Evolutionary conservation across 2,888 invertebrate species (phyloP).

Genomic region (Punctoribates punctum): DNA sequence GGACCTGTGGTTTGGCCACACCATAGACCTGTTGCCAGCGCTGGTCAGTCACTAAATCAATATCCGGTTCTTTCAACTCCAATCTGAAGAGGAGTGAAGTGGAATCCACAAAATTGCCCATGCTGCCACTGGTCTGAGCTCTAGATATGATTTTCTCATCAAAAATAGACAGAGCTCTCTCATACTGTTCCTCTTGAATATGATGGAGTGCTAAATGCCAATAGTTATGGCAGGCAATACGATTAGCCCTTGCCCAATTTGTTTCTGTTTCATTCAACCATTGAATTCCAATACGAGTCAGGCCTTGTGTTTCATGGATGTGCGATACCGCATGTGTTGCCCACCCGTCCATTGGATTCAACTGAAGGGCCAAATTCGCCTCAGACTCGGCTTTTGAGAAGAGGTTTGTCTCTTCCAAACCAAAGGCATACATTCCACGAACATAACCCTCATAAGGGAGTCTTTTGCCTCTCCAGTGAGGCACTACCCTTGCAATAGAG

Average conservation of each 20-base stretch:
- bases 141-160: conserved; percentile 52
- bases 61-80: conserved; percentile 54
- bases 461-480: conserved; percentile 52
- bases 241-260: conserved; percentile 56
- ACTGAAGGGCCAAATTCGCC: conserved; percentile 52
- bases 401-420: conserved; percentile 44
- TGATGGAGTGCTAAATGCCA: conserved; percentile 59
- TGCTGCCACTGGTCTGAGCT: conserved; percentile 50
- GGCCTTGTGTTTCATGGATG: conserved; percentile 56
- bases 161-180: conserved; percentile 55
- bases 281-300: conserved; percentile 53
- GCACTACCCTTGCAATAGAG: conserved; percentile 55
- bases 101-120: conserved; percentile 57
- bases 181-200: conserved; percentile 56
- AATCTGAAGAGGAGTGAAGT: conserved; percentile 56
- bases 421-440: conserved; percentile 47
- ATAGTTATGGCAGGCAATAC: conserved; percentile 57
- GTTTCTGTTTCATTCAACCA: conserved; percentile 54
- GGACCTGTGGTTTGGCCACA: conserved; percentile 53
- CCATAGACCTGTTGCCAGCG: conserved; percentile 52
- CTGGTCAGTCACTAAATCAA: neutral
- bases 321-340: conserved; percentile 58
- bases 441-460: conserved; percentile 53
- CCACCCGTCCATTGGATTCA: conserved; percentile 57
- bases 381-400: conserved; percentile 41